Evolutionary conservation across 1,140 invertebrate species (phyloP), one percentile per base, ranked within the genome.

Genomic region (Papilio machaon): DNA sequence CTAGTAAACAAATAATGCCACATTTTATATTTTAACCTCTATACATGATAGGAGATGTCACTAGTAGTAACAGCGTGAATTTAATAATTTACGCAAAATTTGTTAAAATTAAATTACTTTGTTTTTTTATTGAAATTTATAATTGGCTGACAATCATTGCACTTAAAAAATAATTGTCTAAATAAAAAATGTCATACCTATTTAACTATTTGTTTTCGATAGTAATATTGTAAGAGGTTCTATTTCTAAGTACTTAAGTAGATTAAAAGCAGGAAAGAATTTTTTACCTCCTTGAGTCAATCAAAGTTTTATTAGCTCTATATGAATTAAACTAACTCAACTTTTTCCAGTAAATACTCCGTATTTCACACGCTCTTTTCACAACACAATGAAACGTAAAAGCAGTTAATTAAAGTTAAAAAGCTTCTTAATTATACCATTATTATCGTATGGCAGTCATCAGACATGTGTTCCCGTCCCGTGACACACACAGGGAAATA

Each of bases 391-490:
- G 35, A 64, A 73, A 83, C 54, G 79, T 79, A 82, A 79, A 80
- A 81, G 76, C 80, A 78, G 80, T 79, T 83, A 80, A 83, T 82
- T 83, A 83, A 82, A 54, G 79, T 77, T 80, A 83, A 80, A 85
- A 85, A 81, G 79, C 84, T 86, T 82, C 80, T 77, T 78, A 82
- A 80, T 73, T 80, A 83, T 79, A 82, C 82, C 77, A 83, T 38
- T 79, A 64, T 60, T 84, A 81, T 83, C 78, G 64, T 82, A 78
- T 81, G 81, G 64, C 74, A 79, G 58, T 67, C 82, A 70, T 73
- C 52, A 81, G 60, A 79, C 67, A 79, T 64, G 46, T 46, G 73
- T 81, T 81, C 58, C 35, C 74, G 58, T 58, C 64, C 30, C 49
- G 30, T 76, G 73, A 58, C 58, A 47, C 58, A 60, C 77, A 79